Conservation (phyloP, 1,140 invertebrate species). For the Drosophila carrolli region DNA sequence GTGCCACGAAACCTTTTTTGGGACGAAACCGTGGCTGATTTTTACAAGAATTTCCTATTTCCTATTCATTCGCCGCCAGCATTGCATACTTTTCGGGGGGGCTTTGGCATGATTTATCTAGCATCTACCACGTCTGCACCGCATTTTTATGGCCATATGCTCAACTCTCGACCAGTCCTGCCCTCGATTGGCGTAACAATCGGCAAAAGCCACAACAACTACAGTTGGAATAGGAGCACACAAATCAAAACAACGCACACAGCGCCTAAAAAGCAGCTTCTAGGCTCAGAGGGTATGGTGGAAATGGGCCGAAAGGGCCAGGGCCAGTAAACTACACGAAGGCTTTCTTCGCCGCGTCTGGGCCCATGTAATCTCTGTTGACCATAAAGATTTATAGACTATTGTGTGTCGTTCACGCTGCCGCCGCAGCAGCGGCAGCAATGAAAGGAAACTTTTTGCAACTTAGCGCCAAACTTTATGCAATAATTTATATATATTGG, state of each 20-base stretch:
- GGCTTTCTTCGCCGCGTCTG: conserved; percentile 44
- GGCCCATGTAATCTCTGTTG: conserved; percentile 80
- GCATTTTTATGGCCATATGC: conserved; percentile 79
- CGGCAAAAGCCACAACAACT: conserved; percentile 67
- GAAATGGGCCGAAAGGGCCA: too few relatives aligned
- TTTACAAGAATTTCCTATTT: conserved; percentile 50
- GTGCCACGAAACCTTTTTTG: conserved; percentile 5
- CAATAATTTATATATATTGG: conserved; percentile 84
- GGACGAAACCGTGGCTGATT: conserved; percentile 27
- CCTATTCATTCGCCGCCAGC: conserved; percentile 52
- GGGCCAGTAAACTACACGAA: conserved; percentile 74
- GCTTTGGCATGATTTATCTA: conserved; percentile 72
- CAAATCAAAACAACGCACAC: conserved; percentile 71
- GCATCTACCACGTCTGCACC: conserved; percentile 66
- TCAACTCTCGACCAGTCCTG: background rate
- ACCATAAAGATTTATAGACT: conserved; percentile 83
- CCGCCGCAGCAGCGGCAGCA: conserved; percentile 61
- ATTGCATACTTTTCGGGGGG: conserved; percentile 56
- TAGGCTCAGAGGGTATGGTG: background rate
- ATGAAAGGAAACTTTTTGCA: conserved; percentile 84
- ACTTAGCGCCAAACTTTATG: conserved; percentile 84
- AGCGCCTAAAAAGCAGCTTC: conserved; percentile 73
- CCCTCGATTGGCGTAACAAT: conserved; percentile 30
- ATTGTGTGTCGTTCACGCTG: conserved; percentile 76
- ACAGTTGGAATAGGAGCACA: conserved; percentile 52